Conservation (phyloP, 2,113 vertebrate genomes). For the Notothenia rossii region DNA sequence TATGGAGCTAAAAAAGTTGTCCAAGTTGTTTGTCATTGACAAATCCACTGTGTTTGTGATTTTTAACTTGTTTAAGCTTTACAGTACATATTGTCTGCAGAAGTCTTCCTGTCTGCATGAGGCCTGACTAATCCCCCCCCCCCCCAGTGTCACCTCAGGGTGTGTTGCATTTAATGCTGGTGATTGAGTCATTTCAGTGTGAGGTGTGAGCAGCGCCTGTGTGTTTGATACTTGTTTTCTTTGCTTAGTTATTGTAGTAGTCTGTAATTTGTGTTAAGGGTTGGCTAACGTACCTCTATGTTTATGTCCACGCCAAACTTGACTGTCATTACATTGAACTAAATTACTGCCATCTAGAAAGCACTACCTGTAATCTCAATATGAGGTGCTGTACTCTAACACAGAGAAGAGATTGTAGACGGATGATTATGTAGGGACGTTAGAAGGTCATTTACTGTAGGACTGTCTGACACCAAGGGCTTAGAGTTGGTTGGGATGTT, state of each 20-base stretch:
- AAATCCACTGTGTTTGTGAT: neutral
- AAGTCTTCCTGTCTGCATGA: neutral
- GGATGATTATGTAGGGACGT: conserved; percentile 20
- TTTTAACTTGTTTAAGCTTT: neutral
- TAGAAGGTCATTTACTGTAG: conserved; percentile 37
- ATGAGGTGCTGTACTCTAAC: conserved; percentile 26
- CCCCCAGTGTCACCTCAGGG: conserved; percentile 9
- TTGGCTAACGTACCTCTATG: conserved; percentile 23
- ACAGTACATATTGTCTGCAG: neutral
- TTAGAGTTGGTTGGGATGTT: neutral
- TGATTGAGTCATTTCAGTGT: conserved; percentile 33
- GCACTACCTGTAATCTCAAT: conserved; percentile 35
- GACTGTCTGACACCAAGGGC: conserved; percentile 15
- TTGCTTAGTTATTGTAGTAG: conserved; percentile 23
- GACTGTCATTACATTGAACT: conserved; percentile 24
- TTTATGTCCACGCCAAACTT: conserved; percentile 30
- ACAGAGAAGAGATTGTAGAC: conserved; percentile 21
- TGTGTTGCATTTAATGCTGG: conserved; percentile 25
- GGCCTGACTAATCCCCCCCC: conserved; percentile 7
- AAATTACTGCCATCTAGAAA: conserved; percentile 43
- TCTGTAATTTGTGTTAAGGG: conserved; percentile 59
- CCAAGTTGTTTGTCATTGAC: neutral
- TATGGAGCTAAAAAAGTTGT: neutral
- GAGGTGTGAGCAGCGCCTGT: conserved; percentile 12
- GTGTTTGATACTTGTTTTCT: conserved; percentile 40